Evolutionary conservation across 2,113 vertebrate genomes (phyloP).

Genomic region (Pseudopodoces humilis): DNA sequence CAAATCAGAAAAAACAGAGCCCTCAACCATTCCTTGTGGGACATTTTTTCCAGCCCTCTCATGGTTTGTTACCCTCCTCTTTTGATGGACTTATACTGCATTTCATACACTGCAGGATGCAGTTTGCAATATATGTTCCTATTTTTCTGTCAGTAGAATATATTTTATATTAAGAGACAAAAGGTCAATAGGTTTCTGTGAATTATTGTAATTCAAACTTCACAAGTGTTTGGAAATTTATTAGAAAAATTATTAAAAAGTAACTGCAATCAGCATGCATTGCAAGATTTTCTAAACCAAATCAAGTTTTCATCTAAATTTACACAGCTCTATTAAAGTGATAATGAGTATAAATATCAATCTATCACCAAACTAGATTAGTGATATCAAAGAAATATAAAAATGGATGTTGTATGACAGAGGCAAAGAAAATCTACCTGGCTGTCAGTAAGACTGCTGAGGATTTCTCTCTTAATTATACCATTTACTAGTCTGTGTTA

Average conservation of each 20-base stretch:
- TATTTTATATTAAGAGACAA: neutral
- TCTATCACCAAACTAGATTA: neutral
- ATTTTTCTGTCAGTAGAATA: neutral
- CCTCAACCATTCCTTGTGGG: fast-evolving
- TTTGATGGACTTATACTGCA: neutral
- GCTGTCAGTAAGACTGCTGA: neutral
- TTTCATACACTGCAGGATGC: neutral
- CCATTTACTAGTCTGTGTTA: fast-evolving
- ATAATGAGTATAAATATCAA: neutral
- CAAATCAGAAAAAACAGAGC: neutral
- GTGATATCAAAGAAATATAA: neutral
- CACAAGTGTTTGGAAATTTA: neutral
- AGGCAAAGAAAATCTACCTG: neutral
- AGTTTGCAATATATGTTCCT: neutral
- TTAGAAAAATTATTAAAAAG: neutral
- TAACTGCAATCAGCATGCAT: neutral
- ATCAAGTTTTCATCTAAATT: neutral
- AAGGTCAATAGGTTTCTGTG: neutral
- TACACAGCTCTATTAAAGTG: neutral
- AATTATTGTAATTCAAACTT: neutral
- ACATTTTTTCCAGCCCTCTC: neutral
- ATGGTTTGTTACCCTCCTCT: neutral
- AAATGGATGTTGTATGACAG: neutral
- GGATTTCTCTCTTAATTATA: neutral
- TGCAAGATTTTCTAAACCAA: neutral